Conservation (phyloP, 30 jellyfish, hydroid and myxozoan genomes). For the Hydractinia echinata region DNA sequence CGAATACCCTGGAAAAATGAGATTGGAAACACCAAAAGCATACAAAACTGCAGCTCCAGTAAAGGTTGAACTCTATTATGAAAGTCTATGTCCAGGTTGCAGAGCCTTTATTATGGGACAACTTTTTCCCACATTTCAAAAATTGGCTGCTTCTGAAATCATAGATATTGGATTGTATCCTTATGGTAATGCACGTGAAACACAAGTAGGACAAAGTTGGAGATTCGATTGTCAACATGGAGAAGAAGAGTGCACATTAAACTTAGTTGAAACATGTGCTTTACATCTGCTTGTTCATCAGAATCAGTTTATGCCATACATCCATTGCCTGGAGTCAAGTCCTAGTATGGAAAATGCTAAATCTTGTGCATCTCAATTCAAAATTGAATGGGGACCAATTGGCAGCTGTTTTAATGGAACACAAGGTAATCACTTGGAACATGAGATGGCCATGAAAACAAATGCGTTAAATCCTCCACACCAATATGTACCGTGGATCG, state of each 20-base stretch:
- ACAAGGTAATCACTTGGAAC: constrained; percentile 41
- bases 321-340: constrained; percentile 33
- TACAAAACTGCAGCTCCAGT: constrained; percentile 36
- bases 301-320: constrained; percentile 45
- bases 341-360: constrained; percentile 61
- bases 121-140: constrained; percentile 43
- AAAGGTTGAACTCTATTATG: constrained; percentile 35
- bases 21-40: background rate
- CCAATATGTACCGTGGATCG: constrained; percentile 48
- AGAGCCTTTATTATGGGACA: constrained; percentile 27
- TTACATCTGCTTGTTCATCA: constrained; percentile 43
- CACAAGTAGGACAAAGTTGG: constrained; percentile 45
- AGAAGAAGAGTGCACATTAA: constrained; percentile 29
- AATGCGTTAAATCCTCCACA: constrained; percentile 53
- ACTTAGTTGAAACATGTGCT: constrained; percentile 43
- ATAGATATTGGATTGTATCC: constrained; percentile 42
- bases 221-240: constrained; percentile 51
- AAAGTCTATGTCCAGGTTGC: constrained; percentile 54
- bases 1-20: constrained; percentile 11
- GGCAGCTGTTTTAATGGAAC: constrained; percentile 33
- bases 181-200: constrained; percentile 54
- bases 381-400: constrained; percentile 43
- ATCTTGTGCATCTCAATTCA: constrained; percentile 33
- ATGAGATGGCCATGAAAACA: constrained; percentile 41
- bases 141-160: constrained; percentile 31